These are phyloP conservation scores for Pristionchus maxplancki DNA, from an alignment of 2,888 invertebrate genomes.

Conservation along the genomic window DNA sequence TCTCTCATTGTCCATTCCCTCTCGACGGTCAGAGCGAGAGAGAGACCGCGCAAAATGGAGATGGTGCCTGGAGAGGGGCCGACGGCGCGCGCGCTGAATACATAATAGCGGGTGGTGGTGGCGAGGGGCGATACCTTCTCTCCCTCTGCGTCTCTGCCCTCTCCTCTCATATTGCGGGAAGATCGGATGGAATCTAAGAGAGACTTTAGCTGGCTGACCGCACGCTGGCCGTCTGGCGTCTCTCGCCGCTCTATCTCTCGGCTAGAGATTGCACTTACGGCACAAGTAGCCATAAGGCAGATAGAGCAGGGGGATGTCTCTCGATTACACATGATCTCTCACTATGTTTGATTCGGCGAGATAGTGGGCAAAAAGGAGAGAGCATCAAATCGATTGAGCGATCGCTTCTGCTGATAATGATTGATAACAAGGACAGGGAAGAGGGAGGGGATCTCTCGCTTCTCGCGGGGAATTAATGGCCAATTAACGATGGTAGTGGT, in stretches of 20 bases:
- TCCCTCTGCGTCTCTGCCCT: neutral
- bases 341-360: neutral
- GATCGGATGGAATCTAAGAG: neutral
- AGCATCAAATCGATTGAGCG: neutral
- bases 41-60: neutral
- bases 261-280: slow-evolving; percentile 35
- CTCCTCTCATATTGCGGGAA: slow-evolving; percentile 1
- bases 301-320: neutral
- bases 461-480: neutral
- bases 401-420: slow-evolving; percentile 35
- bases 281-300: slow-evolving; percentile 3
- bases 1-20: neutral
- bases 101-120: slow-evolving; percentile 13
- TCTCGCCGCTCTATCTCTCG: neutral
- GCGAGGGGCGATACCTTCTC: slow-evolving; percentile 29
- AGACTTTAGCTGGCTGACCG: neutral
- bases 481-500: neutral
- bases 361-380: neutral
- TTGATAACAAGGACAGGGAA: slow-evolving; percentile 26
- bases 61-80: neutral
- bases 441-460: neutral
- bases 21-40: neutral
- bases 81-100: slow-evolving; percentile 31
- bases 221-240: neutral
- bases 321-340: neutral